These are phyloP conservation scores for Sinhomidia bicolor DNA, from an alignment of 2,888 invertebrate genomes.

Conservation along the genomic window DNA sequence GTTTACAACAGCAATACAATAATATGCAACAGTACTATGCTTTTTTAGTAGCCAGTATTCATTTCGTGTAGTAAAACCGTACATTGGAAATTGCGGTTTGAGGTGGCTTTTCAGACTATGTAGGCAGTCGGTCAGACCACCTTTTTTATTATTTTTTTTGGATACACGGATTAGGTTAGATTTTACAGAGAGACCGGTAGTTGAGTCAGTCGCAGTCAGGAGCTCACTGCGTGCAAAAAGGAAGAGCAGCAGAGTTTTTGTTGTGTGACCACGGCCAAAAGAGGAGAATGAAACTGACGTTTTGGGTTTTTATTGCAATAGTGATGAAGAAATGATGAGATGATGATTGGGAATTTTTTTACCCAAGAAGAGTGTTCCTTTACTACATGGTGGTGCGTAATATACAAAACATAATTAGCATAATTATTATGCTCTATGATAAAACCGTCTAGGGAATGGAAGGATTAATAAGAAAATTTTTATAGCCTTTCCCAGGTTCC, in stretches of 20 bases:
- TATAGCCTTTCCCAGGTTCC: too few relatives aligned
- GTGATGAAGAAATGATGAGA: neutral
- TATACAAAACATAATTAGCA: too few relatives aligned
- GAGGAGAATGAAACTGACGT: neutral
- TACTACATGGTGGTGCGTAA: too few relatives aligned
- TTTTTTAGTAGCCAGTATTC: too few relatives aligned
- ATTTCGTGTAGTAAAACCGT: too few relatives aligned
- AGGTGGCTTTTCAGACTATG: neutral
- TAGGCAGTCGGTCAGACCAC: neutral
- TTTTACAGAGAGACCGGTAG: constrained; percentile 16
- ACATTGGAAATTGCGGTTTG: neutral
- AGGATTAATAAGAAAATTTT: too few relatives aligned
- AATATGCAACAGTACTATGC: too few relatives aligned
- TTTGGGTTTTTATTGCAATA: neutral
- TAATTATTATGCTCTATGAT: too few relatives aligned
- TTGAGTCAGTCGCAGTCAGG: constrained; percentile 45
- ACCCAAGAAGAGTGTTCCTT: too few relatives aligned
- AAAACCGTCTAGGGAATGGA: too few relatives aligned
- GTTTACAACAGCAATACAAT: too few relatives aligned
- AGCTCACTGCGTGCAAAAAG: constrained; percentile 63
- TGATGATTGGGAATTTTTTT: neutral
- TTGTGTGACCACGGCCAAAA: constrained; percentile 10
- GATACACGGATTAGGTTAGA: neutral
- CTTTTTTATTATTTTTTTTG: constrained; percentile 1
- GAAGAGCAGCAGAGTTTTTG: neutral